Base-by-base conservation (phyloP, 1,140 invertebrate species). In the Heliconius melpomene region DNA sequence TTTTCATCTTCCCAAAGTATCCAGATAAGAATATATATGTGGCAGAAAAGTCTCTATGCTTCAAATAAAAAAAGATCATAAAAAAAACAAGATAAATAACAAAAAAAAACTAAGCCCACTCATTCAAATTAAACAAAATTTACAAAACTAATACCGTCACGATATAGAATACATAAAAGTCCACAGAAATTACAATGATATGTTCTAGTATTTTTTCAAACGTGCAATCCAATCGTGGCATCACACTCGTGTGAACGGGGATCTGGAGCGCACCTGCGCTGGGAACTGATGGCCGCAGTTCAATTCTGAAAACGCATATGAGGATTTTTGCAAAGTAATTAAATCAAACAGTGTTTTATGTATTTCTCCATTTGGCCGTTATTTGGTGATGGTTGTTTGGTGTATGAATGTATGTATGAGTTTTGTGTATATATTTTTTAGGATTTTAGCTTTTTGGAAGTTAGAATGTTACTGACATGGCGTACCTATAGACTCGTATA, bases 301-400 rank as follows among this genome's bases (percentile, higher is more conserved):
- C 82, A 81, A 83, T 85, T 85, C 78, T 78, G 70, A 82, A 85
- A 85, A 85, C 78, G 76, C 82, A 85, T 85, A 83, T 83, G 79
- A 79, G 72, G 50, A 77, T 72, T 81, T 83, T 83, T 81, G 66
- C 70, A 79, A 79, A 79, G 79, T 85, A 85, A 85, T 85, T 70
- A 81, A 85, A 80, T 80, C 73, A 75, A 75, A 32, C 29, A 32
- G 20, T 72, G 38, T 72, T 72, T 72, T 66, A 66, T 66, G 60
- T 40, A 72, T 72, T 72, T 72, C 71, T 72, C 71, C 18, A 38
- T 66, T 66, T 66, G 60, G 60, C n/a, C 20, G 54, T 66, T 66
- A 66, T 66, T 66, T 66, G 26, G 26, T 66, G 60, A 66, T n/a
- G 26, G 8, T 66, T 66, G 23, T 29, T 52, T 66, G 60, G 9